Percentiles rank a stretch among this genome's conserved stretches.
These are phyloP conservation scores for Echiichthys vipera DNA, from an alignment of 2,797 vertebrate genomes.

Conservation along the genomic window DNA sequence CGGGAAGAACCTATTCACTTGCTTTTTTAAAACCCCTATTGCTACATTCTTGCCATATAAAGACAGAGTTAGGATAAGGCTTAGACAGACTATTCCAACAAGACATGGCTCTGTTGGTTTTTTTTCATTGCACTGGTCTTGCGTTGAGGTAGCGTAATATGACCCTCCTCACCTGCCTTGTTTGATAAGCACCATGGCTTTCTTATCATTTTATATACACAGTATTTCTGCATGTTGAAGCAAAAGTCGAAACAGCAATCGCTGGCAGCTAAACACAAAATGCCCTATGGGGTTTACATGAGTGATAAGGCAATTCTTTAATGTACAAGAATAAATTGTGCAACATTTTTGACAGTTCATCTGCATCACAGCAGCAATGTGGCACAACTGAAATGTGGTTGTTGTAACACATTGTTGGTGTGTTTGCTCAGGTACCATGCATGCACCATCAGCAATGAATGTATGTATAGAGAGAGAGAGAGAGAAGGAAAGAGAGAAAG, in stretches of 20 bases:
- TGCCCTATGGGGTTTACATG: slow-evolving; percentile 36
- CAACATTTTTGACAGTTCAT: slow-evolving; percentile 75
- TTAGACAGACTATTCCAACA: background rate
- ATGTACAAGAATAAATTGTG: slow-evolving; percentile 69
- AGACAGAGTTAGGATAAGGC: background rate
- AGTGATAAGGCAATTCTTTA: slow-evolving; percentile 59
- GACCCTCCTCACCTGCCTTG: background rate
- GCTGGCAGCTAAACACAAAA: slow-evolving; percentile 20
- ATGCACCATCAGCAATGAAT: slow-evolving; percentile 70
- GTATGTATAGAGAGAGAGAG: slow-evolving; percentile 55
- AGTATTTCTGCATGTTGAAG: slow-evolving; percentile 9
- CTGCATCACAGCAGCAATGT: slow-evolving; percentile 71
- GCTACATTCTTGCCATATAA: background rate
- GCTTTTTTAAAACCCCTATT: background rate
- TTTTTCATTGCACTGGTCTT: background rate
- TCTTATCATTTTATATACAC: background rate
- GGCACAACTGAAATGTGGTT: slow-evolving; percentile 74
- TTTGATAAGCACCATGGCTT: background rate
- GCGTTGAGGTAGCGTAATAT: background rate
- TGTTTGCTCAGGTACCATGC: slow-evolving; percentile 76
- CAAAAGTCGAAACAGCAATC: slow-evolving; percentile 15
- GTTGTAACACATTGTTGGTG: slow-evolving; percentile 73
- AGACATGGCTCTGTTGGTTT: background rate
- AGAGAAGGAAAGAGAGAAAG: slow-evolving; percentile 6
- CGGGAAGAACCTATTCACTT: background rate